phyloP scores from a whole-genome alignment of 1,140 invertebrate species.

The Trichomalopsis sarcophagae region DNA sequence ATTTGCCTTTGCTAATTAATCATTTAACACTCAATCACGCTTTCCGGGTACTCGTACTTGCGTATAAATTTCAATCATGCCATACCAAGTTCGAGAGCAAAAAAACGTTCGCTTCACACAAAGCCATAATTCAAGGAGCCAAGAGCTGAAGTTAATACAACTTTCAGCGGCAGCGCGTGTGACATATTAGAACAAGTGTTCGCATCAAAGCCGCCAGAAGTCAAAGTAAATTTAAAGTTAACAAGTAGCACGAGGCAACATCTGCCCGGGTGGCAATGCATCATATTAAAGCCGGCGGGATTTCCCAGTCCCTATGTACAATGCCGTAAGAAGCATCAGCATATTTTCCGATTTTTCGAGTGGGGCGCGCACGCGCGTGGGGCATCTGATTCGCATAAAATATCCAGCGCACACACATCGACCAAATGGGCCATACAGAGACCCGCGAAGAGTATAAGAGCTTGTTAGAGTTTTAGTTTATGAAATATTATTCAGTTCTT shows the following conservation, averaged over 20 bases:
- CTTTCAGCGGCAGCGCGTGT: background rate
- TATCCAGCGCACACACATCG: background rate
- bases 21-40: background rate
- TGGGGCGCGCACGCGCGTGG: background rate
- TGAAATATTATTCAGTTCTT: too few relatives aligned
- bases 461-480: too few relatives aligned
- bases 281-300: background rate
- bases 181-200: slow-evolving; percentile 4
- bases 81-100: too few relatives aligned
- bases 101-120: too few relatives aligned
- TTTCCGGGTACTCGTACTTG: background rate
- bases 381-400: slow-evolving; percentile 15
- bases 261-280: background rate
- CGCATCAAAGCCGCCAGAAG: background rate
- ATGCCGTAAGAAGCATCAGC: background rate
- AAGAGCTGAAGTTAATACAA: background rate
- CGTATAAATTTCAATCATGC: background rate
- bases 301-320: background rate
- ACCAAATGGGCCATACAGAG: background rate
- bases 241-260: background rate
- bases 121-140: background rate
- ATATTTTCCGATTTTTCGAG: background rate
- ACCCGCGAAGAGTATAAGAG: background rate
- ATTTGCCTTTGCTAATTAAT: too few relatives aligned
- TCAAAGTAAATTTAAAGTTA: background rate